phyloP scores from a whole-genome alignment of 2,888 invertebrate species.

The Hydrotaea cyrtoneurina region DNA sequence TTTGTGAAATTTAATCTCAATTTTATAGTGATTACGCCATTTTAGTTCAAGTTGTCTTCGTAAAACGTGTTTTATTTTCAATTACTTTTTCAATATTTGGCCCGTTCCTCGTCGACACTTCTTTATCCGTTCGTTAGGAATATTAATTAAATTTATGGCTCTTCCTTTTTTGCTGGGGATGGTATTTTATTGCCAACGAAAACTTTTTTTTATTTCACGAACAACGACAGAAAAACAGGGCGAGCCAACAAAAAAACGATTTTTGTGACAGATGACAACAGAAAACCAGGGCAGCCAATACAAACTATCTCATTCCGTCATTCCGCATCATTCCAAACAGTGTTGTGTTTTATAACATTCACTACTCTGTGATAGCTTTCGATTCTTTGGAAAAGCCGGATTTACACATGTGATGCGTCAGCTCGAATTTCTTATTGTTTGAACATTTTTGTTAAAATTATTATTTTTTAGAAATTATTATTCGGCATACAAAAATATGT shows the following conservation, averaged over 20 bases:
- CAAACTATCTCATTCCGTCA: too few relatives aligned
- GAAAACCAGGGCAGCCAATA: constrained; percentile 28
- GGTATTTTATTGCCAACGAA: constrained; percentile 39
- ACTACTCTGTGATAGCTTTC: too few relatives aligned
- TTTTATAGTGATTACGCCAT: constrained; percentile 63
- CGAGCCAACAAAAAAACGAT: constrained; percentile 48
- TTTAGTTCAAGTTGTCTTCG: constrained; percentile 57
- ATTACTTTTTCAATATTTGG: constrained; percentile 28
- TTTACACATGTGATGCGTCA: too few relatives aligned
- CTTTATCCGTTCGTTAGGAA: constrained; percentile 6
- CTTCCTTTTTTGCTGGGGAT: constrained; percentile 24
- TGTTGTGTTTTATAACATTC: too few relatives aligned
- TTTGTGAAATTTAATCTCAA: constrained; percentile 60
- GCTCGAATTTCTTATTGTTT: too few relatives aligned
- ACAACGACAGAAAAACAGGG: constrained; percentile 62
- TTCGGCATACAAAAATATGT: too few relatives aligned
- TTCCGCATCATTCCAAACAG: too few relatives aligned
- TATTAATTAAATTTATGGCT: constrained; percentile 20
- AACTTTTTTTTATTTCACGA: constrained; percentile 53
- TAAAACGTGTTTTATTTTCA: constrained; percentile 62
- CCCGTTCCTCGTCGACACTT: background rate
- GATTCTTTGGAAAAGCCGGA: too few relatives aligned
- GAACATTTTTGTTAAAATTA: too few relatives aligned
- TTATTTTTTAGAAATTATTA: too few relatives aligned
- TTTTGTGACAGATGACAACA: background rate